Conservation (phyloP, 2,113 vertebrate species). For the Glareola pratincola region DNA sequence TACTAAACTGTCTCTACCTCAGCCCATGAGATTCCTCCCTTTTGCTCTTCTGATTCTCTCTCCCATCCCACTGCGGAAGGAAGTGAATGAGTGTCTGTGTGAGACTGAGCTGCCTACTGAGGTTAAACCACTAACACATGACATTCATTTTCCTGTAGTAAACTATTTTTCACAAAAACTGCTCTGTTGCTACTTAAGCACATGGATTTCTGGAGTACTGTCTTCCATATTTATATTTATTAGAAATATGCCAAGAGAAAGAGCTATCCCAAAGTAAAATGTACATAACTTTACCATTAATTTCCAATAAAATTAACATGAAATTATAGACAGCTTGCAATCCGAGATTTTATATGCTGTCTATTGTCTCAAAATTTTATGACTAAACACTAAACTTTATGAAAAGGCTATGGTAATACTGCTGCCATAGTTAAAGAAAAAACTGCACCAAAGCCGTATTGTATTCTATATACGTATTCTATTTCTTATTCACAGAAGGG, state of each 20-base stretch:
- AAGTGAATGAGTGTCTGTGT: fast-evolving
- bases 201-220: neutral
- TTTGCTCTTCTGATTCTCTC: neutral
- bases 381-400: neutral
- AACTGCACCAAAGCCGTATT: neutral
- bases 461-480: neutral
- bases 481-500: neutral
- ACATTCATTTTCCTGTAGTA: neutral
- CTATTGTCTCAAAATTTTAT: neutral
- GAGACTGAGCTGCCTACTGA: neutral
- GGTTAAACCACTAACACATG: neutral
- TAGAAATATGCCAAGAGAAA: neutral
- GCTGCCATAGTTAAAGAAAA: neutral
- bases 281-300: neutral
- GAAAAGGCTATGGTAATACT: neutral
- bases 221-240: neutral
- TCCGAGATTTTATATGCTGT: neutral
- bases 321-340: neutral
- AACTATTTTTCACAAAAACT: neutral
- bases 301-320: neutral
- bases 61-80: too few relatives aligned
- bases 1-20: neutral
- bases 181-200: neutral
- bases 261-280: neutral
- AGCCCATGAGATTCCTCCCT: neutral